phyloP scores from a whole-genome alignment of 2,888 invertebrate genomes.

The Synanthedon myopaeformis region DNA sequence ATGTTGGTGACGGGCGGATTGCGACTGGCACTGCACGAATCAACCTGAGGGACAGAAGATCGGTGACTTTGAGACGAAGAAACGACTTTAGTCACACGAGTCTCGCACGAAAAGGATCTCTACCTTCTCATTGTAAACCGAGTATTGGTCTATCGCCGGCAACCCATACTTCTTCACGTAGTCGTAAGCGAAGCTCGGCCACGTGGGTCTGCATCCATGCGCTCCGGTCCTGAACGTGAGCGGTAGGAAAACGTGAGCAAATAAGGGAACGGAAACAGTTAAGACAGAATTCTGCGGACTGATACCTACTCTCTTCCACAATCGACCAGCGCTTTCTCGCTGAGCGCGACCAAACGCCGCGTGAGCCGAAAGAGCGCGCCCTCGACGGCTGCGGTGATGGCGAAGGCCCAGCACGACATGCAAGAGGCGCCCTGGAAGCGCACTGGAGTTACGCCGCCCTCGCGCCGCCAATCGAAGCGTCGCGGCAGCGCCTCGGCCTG shows the following conservation, averaged over 20 bases:
- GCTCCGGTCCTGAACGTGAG: conserved; percentile 38
- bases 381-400: conserved; percentile 53
- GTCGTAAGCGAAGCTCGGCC: conserved; percentile 47
- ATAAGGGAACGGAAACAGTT: not conserved
- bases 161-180: conserved; percentile 39
- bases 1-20: conserved; percentile 43
- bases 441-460: conserved; percentile 46
- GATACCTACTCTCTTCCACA: conserved; percentile 39
- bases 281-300: not conserved
- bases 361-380: conserved; percentile 47
- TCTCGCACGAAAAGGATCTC: not conserved
- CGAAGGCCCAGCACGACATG: conserved; percentile 56
- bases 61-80: not conserved
- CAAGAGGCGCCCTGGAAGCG: conserved; percentile 36
- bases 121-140: conserved; percentile 34
- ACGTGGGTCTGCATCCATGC: conserved; percentile 42
- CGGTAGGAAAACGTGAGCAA: not conserved
- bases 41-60: conserved; percentile 16
- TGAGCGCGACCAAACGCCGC: conserved; percentile 38
- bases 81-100: too few species aligned
- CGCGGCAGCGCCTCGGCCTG: conserved; percentile 27
- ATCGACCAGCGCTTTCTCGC: conserved; percentile 52
- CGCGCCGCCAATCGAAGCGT: conserved; percentile 46
- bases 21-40: conserved; percentile 25
- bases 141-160: conserved; percentile 35